Percentiles rank a stretch among this genome's conserved stretches.
Conservation (phyloP, 2,888 invertebrate species). For the Thymelicus lineola region DNA sequence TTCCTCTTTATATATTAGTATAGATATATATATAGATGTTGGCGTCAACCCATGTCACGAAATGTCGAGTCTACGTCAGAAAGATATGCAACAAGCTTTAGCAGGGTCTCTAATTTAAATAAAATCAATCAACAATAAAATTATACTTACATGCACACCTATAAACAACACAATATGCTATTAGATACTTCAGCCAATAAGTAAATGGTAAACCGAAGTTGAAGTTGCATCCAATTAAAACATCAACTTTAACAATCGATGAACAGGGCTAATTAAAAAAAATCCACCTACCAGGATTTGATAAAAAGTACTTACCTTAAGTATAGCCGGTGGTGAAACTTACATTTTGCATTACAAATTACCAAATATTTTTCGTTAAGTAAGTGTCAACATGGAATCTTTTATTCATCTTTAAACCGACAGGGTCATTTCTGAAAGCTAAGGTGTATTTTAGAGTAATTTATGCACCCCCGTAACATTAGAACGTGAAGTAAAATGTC, state of each 20-base stretch:
- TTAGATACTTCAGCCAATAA: too few relatives aligned
- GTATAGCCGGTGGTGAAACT: neutral
- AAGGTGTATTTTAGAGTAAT: conserved; percentile 32
- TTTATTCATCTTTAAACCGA: conserved; percentile 26
- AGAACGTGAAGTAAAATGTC: conserved; percentile 32
- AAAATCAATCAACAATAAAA: too few relatives aligned
- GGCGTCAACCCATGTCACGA: neutral
- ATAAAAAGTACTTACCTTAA: too few relatives aligned
- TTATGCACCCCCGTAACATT: conserved; percentile 33
- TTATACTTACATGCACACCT: too few relatives aligned
- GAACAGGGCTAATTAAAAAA: too few relatives aligned
- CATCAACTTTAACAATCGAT: too few relatives aligned
- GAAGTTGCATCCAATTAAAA: too few relatives aligned
- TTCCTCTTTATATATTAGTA: too few relatives aligned
- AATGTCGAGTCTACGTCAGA: neutral
- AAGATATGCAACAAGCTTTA: neutral
- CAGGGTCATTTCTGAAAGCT: conserved; percentile 14
- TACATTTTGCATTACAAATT: neutral
- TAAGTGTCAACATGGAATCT: neutral
- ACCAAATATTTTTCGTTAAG: neutral
- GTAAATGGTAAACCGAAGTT: too few relatives aligned
- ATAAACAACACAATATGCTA: too few relatives aligned
- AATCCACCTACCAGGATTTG: too few relatives aligned
- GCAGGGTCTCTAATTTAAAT: neutral
- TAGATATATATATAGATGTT: too few relatives aligned